phyloP scores from a whole-genome alignment of 2,113 vertebrate species.

The Ginglymostoma cirratum region DNA sequence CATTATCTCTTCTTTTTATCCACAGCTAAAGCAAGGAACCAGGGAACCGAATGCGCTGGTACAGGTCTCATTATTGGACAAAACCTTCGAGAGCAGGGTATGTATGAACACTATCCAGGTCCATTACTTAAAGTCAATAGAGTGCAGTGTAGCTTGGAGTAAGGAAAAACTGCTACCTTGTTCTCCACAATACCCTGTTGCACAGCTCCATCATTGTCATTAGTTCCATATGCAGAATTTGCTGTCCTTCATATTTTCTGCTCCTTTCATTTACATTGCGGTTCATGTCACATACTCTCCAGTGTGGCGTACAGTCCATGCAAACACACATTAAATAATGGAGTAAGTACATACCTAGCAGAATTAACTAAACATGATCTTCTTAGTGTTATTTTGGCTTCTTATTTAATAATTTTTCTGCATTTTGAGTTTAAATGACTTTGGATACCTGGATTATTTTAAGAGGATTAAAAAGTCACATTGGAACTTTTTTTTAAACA shows the following conservation, averaged over 20 bases:
- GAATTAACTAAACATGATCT: not conserved
- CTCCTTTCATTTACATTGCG: not conserved
- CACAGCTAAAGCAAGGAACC: constrained; percentile 75
- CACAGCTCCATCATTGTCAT: not conserved
- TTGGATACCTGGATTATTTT: too few relatives aligned
- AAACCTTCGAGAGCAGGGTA: constrained; percentile 79
- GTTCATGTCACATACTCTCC: not conserved
- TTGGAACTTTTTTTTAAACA: too few relatives aligned
- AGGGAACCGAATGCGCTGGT: constrained; percentile 80
- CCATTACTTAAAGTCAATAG: not conserved
- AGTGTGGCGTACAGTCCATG: not conserved
- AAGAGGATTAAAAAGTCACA: too few relatives aligned
- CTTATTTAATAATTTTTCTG: too few relatives aligned
- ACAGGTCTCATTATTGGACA: constrained; percentile 75
- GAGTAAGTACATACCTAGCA: not conserved
- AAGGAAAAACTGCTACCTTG: not conserved
- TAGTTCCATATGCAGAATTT: not conserved
- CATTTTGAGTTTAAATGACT: too few relatives aligned
- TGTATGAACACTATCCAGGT: constrained; percentile 9
- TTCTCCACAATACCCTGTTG: not conserved
- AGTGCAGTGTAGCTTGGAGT: not conserved
- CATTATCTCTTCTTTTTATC: constrained; percentile 3
- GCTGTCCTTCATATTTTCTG: not conserved
- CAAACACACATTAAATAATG: not conserved
- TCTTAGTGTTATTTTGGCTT: not conserved